Evolutionary conservation across 2,888 invertebrate species (phyloP).

Genomic region (Zaprionus bogoriensis): DNA sequence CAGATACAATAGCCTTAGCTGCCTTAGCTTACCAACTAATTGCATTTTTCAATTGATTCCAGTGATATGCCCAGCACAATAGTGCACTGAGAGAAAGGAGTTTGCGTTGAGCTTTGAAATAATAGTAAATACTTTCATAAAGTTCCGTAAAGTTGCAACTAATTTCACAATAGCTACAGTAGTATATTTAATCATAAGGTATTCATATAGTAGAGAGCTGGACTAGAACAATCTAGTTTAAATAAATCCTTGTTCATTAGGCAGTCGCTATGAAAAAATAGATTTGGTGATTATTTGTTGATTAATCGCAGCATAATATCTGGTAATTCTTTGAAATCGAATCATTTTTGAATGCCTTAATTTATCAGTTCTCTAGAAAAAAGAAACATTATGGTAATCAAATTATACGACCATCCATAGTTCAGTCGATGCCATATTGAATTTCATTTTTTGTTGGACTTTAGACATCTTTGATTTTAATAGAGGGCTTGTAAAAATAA

Average conservation of each 20-base stretch:
- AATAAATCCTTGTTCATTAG: too few species aligned
- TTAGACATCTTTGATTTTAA: not conserved
- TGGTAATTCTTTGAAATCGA: too few species aligned
- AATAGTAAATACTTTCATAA: not conserved
- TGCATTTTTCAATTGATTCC: not conserved
- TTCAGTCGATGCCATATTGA: not conserved
- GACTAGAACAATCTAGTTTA: too few species aligned
- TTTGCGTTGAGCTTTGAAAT: not conserved
- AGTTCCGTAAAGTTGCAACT: too few species aligned
- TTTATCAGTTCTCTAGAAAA: too few species aligned
- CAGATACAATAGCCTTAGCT: slow-evolving; percentile 6
- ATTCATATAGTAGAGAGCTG: too few species aligned
- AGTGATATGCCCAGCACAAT: not conserved
- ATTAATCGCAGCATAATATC: too few species aligned
- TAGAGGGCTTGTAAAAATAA: not conserved
- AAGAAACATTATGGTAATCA: not conserved
- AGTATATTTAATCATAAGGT: too few species aligned
- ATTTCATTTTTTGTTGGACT: not conserved
- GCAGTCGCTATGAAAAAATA: too few species aligned
- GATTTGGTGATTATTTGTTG: too few species aligned
- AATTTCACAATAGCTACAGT: too few species aligned
- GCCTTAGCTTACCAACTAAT: slow-evolving; percentile 6
- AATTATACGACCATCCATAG: not conserved
- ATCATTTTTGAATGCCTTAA: too few species aligned
- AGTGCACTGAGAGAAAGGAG: not conserved